These are phyloP conservation scores for Plagodis dolabraria DNA, from an alignment of 2,888 invertebrate species.

Conservation along the genomic window DNA sequence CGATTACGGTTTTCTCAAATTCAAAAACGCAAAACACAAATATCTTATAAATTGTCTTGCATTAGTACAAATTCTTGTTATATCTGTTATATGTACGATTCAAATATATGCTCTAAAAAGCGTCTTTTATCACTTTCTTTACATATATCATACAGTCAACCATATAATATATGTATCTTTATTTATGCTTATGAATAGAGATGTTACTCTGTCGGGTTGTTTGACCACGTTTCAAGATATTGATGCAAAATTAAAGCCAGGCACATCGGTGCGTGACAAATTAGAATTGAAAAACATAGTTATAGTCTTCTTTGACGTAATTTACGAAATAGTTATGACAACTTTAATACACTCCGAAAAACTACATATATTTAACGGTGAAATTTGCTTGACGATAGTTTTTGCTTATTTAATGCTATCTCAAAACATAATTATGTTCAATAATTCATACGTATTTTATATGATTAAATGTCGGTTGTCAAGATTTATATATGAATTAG, in stretches of 20 bases:
- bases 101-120: too few species aligned
- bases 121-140: too few species aligned
- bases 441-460: conserved; percentile 3
- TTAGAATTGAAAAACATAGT: background rate
- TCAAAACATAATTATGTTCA: background rate
- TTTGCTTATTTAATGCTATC: background rate
- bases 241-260: background rate
- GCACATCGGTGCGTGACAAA: background rate
- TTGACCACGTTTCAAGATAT: background rate
- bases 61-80: too few species aligned
- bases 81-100: too few species aligned
- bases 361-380: background rate
- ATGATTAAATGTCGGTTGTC: background rate
- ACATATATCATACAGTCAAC: too few species aligned
- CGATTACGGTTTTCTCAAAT: too few species aligned
- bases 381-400: background rate
- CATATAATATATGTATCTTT: background rate
- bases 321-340: background rate
- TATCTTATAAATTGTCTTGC: too few species aligned
- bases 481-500: background rate
- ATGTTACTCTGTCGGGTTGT: conserved; percentile 2
- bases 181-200: conserved; percentile 4
- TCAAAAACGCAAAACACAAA: too few species aligned
- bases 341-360: background rate
- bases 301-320: background rate